Base-by-base conservation (phyloP, 1,140 invertebrate species). In the Lordiphosa mommai region DNA sequence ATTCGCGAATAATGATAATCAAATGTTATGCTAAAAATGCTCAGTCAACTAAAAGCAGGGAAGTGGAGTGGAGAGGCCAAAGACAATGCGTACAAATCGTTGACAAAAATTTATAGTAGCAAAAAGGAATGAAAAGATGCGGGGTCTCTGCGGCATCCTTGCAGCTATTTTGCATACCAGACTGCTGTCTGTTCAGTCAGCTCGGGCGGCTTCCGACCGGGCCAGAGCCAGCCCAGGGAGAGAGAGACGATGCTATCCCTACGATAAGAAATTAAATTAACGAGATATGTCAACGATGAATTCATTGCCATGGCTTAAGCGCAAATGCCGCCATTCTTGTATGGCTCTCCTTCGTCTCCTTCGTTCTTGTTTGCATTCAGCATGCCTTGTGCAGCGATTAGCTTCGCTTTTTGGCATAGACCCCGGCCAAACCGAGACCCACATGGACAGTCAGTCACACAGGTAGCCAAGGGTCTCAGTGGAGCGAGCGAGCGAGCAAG, bases 261-360 rank as follows among this genome's bases (percentile, higher is more conserved):
- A 79, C 86, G 86, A 87, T 87, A 87, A 87, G 86, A 87, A 87
- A 87, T 87, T 87, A 87, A 87, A 87, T 87, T 87, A 87, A 87
- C 86, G 86, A 87, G 86, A 87, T 87, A 87, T 87, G 86, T 87
- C 86, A 87, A 87, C 86, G 86, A 87, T 87, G 86, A 87, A 87
- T 87, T 87, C 86, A 87, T 87, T 87, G 86, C 86, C 77, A 79
- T 79, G 85, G 85, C 74, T 87, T 87, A 87, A 87, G 85, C 86
- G 76, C 80, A 87, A 87, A 87, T 80, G 85, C 86, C 86, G 86
- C 86, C 86, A 87, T 87, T 87, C 86, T 76, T 76, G 72, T 40
- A 50, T 47, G 41, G 37, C 43, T 20, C 50, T 38, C 38, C 38
- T 33, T 52, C 12, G 16, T 9, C 38, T 33, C 17, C 27, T 17